Evolutionary conservation across 1,140 invertebrate genomes (phyloP), one percentile per base, ranked within the genome.

Genomic region (Lamellibrachia luymesi): DNA sequence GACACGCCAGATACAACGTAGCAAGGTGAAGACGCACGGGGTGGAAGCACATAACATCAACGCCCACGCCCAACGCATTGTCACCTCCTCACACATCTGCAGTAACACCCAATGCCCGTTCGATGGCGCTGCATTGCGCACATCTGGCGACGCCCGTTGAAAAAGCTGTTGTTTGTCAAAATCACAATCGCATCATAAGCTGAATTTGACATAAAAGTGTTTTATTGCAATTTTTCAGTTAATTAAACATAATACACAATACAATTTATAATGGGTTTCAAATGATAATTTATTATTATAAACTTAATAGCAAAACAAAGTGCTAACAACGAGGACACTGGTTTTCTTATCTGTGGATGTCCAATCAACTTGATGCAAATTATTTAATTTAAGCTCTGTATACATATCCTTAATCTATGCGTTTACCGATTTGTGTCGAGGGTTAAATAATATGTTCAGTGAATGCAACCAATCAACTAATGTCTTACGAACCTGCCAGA

Each of bases 1-100:
- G 49, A 56, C 92, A 1, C 91, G 90, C 93, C 93, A 93, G 7
- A 92, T 38, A 92, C 91, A 91, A 5, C 93, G 80, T n/a, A 50
- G 64, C 64, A 80, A 80, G 64, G 64, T 80, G 13, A 80, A 80
- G 64, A 80, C 25, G 64, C 64, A 80, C 2, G 64, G 64, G 13
- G 64, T 80, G 64, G 64, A 6, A 22, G 64, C 64, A 80, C 64
- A 80, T 22, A 80, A 22, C 64, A 80, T 80, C 64, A 80, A 80
- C 8, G 64, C 64, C 64, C 64, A 80, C 64, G 64, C 64, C 64
- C 64, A 80, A 10, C 64, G 64, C 64, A 80, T 80, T 22, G 64
- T 80, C 64, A 80, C 64, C 64, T 80, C 64, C 64, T 80, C 64
- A 80, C 64, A 80, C 64, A 80, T 22, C 64, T 80, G 64, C 25